Base-by-base conservation (phyloP, 2,797 vertebrate species). In the Megalops cyprinoides region DNA sequence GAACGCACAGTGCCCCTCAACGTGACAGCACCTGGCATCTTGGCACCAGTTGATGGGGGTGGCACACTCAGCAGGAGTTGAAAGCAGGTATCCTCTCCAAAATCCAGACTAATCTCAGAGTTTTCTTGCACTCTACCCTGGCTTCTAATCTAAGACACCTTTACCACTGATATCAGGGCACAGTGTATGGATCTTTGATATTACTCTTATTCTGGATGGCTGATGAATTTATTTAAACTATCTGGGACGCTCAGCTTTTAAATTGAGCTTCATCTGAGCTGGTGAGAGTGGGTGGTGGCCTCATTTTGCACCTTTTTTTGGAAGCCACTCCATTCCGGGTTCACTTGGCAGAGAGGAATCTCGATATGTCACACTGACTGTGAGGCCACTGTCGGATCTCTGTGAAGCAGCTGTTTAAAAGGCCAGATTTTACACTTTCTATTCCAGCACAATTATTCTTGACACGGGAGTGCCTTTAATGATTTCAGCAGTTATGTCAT, bases 31-130 rank as follows among this genome's bases (percentile, higher is more conserved):
- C 37, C 67, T 79, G 65, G 69, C 60, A 82, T 55, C 73, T 76
- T 86, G 83, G 79, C 82, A 77, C 75, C 51, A 67, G 81, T 76
- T 84, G 69, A 74, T n/a, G 46, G 25, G 34, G 42, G 60, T 74
- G 58, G 18, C 77, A 37, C 55, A 71, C 76, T 80, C 77, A 79
- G 51, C 76, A 31, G 69, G 79, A 79, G 65, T 79, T 55, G 34
- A 48, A 81, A 46, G n/a, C 76, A 69, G 62, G 7, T 78, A 67
- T 62, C 69, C 46, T 75, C 80, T 80, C 78, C 56, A 81, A 46
- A 49, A 53, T n/a, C 48, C n/a, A n/a, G 14, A 65, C 79, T 76
- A 77, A 82, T 83, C 55, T 62, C 81, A 6, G 15, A 67, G 15
- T 34, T 34, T 67, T 34, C 62, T 15, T 67, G 1, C 23, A 1